These are phyloP conservation scores for Rhagologus leucostigma DNA, from an alignment of 2,113 vertebrate genomes.

Conservation along the genomic window DNA sequence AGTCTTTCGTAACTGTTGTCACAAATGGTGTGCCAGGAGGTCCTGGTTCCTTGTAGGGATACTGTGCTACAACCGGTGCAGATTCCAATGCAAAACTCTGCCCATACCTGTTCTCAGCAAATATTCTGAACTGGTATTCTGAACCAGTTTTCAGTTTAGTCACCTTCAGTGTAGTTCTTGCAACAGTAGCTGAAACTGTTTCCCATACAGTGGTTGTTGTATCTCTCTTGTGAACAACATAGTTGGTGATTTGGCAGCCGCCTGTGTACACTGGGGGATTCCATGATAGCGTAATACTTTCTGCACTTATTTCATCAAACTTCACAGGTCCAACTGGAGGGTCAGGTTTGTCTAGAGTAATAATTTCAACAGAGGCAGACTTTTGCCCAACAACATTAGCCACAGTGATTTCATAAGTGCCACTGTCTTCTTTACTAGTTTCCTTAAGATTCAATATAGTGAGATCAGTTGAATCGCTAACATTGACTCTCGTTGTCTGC, in stretches of 20 bases:
- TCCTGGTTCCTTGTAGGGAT: constrained; percentile 95
- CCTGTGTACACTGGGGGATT: constrained; percentile 88
- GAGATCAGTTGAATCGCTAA: constrained; percentile 75
- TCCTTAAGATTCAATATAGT: constrained; percentile 91
- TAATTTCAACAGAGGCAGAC: constrained; percentile 86
- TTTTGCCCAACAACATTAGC: constrained; percentile 89
- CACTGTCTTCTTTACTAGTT: constrained; percentile 87
- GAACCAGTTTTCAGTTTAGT: constrained; percentile 90
- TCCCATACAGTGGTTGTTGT: constrained; percentile 92
- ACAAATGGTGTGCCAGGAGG: constrained; percentile 95
- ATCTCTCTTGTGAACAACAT: constrained; percentile 95
- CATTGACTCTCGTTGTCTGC: constrained; percentile 92
- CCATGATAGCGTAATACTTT: constrained; percentile 93
- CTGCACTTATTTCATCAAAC: constrained; percentile 92
- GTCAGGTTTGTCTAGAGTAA: constrained; percentile 93
- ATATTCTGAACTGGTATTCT: constrained; percentile 97
- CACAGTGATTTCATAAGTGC: constrained; percentile 87
- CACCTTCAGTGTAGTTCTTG: constrained; percentile 91
- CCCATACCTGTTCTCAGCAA: constrained; percentile 95
- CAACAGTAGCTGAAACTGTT: constrained; percentile 85
- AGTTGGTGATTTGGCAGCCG: constrained; percentile 95
- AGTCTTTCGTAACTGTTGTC: constrained; percentile 84
- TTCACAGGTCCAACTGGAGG: constrained; percentile 92
- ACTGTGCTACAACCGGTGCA: constrained; percentile 84
- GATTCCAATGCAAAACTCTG: constrained; percentile 94